Percentiles rank a stretch among this genome's conserved stretches.
phyloP scores from a whole-genome alignment of 2,888 invertebrate genomes.

The Scaeva pyrastri region DNA sequence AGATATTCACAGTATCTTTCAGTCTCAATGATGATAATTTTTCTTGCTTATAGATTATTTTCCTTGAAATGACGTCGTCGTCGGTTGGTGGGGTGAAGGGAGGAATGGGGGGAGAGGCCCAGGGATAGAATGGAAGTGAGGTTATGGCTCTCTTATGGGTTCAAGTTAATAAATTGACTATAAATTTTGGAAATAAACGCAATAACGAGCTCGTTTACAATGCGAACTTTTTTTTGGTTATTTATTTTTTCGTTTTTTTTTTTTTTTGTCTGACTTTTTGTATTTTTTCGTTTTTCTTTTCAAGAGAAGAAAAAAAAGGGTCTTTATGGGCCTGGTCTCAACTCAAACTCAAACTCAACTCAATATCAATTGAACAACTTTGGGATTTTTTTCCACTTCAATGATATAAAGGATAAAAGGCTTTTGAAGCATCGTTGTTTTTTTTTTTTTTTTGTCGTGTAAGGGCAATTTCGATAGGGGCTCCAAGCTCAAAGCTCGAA shows the following conservation, averaged over 20 bases:
- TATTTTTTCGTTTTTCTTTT: constrained; percentile 16
- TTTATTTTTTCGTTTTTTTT: constrained; percentile 24
- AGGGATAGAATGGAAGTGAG: too few relatives aligned
- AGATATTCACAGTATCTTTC: constrained; percentile 32
- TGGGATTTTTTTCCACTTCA: constrained; percentile 42
- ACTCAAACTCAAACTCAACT: too few relatives aligned
- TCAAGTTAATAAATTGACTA: constrained; percentile 74
- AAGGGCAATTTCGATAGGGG: constrained; percentile 31
- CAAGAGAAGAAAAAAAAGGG: constrained; percentile 3
- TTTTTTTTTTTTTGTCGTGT: too few relatives aligned
- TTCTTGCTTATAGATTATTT: constrained; percentile 26
- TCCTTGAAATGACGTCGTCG: neutral
- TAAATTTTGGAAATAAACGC: constrained; percentile 74
- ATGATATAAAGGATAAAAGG: constrained; percentile 60
- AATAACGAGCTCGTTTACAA: constrained; percentile 74
- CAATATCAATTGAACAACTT: constrained; percentile 70
- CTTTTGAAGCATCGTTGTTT: constrained; percentile 51
- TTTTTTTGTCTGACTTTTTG: constrained; percentile 14
- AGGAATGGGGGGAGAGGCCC: too few relatives aligned
- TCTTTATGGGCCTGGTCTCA: constrained; percentile 54
- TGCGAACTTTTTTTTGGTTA: constrained; percentile 62
- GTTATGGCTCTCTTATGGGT: constrained; percentile 62
- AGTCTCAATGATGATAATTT: constrained; percentile 58
- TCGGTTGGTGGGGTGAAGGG: neutral
- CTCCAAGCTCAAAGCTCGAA: too few relatives aligned